A percentile compares a stretch with the other conserved stretches of the same genome.
phyloP scores from a whole-genome alignment of 2,113 vertebrate species.

The Poicephalus gulielmi region DNA sequence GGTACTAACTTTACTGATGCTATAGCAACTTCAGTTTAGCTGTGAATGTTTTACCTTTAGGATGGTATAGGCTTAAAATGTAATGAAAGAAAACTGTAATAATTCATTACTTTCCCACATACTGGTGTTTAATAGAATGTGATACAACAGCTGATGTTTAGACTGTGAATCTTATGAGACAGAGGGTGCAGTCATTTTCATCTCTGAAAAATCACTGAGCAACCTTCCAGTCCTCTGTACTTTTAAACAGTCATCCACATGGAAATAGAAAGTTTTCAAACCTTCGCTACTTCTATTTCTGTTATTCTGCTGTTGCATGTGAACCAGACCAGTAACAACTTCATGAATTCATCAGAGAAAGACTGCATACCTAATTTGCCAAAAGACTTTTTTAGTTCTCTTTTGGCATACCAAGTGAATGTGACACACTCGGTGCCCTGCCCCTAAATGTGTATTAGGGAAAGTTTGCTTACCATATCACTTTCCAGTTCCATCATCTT shows the following conservation, averaged over 20 bases:
- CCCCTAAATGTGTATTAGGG: background rate
- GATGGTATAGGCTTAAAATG: background rate
- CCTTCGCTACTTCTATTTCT: background rate
- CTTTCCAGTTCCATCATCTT: slow-evolving; percentile 98
- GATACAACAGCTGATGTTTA: background rate
- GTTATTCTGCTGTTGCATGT: background rate
- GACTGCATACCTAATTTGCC: background rate
- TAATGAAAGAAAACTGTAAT: background rate
- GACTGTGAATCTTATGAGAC: background rate
- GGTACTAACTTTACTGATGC: background rate
- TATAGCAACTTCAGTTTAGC: background rate
- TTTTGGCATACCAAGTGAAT: background rate
- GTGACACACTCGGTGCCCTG: background rate
- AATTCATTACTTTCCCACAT: background rate
- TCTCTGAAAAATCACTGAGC: background rate
- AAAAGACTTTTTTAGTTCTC: background rate
- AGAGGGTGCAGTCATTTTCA: background rate
- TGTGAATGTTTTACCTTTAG: background rate
- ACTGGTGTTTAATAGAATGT: background rate
- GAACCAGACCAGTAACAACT: background rate
- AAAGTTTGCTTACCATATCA: slow-evolving; percentile 87
- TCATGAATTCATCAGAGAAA: background rate
- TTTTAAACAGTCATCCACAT: background rate
- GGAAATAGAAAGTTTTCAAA: background rate
- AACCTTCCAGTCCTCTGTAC: background rate